Percentiles rank a stretch among this genome's conserved stretches.
phyloP scores from a whole-genome alignment of 2,113 vertebrate genomes.

The Siniperca chuatsi region DNA sequence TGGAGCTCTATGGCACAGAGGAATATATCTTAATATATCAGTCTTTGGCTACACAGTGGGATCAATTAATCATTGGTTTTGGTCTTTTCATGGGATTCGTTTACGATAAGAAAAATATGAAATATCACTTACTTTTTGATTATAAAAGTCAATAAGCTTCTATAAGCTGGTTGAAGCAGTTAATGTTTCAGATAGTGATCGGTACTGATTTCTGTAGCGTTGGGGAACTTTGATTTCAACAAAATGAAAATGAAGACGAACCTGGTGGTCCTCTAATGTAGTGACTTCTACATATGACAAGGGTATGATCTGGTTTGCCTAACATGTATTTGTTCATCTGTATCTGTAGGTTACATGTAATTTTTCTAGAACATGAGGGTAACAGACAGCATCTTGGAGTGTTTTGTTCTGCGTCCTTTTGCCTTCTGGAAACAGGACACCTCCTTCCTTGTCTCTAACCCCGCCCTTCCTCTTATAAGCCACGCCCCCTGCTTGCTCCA shows the following conservation, averaged over 20 bases:
- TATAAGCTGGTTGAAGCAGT: background rate
- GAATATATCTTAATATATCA: background rate
- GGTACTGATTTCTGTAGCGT: background rate
- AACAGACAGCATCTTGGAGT: conserved; percentile 9
- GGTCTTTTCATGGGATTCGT: background rate
- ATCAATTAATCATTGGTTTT: background rate
- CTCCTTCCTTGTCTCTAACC: conserved; percentile 28
- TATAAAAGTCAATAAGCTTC: background rate
- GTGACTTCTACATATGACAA: background rate
- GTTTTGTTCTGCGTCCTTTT: conserved; percentile 15
- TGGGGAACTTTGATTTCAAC: background rate
- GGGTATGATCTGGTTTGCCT: no score
- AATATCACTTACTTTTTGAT: background rate
- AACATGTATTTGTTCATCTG: background rate
- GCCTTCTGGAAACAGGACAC: conserved; percentile 17
- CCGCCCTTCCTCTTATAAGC: conserved; percentile 23
- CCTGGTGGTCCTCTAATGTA: background rate
- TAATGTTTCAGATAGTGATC: background rate
- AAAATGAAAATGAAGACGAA: background rate
- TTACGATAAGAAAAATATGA: background rate
- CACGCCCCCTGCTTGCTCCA: conserved; percentile 16
- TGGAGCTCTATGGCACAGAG: no score
- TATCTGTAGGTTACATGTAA: background rate
- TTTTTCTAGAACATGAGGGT: background rate
- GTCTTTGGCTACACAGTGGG: background rate